Evolutionary conservation across 2,797 vertebrate genomes (phyloP), one percentile per base, ranked within the genome.

Genomic region (Myripristis murdjan): DNA sequence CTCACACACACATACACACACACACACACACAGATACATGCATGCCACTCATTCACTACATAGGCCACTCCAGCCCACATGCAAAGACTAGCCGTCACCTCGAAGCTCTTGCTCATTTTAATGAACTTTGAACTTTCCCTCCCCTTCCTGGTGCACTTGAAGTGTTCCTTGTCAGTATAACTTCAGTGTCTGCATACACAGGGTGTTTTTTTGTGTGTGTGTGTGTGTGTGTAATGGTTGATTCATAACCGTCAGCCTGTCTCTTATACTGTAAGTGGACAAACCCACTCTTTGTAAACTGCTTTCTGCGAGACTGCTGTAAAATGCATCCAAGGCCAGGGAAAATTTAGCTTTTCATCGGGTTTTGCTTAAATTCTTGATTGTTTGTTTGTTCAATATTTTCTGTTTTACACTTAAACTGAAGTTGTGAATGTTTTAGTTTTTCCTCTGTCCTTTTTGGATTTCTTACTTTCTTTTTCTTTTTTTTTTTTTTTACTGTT

Each of bases 41-140:
- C 75, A 39, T 66, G 26, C 74, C 73, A 66, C 88, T 90, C 91
- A 93, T 93, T 89, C 91, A 89, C 77, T 49, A 33, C 60, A 44
- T 69, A 60, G 71, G 73, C 87, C 72, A 43, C 79, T 71, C 86
- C 75, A 71, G 79, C 82, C 89, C 83, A 61, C 73, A 73, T 78
- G 85, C 78, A 81, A 79, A 86, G 83, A 71, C 77, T 81, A 72
- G 79, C 60, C 82, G 54, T 87, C 74, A 69, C 82, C 89, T 92
- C 88, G 90, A 82, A 87, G 68, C 79, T 52, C 70, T 31, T 67
- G 84, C 90, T 93, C n/a, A n/a, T 93, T 93, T 88, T 90, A 88
- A 93, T 94, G 87, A 90, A 75, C 70, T 78, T 81, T 51, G n/a
- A n/a, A n/a, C 66, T 49, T 39, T 41, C 58, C 55, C 63, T 24